Evolutionary conservation across 2,797 vertebrate species (phyloP), one percentile per base, ranked within the genome.

Genomic region (Denticeps clupeoides): DNA sequence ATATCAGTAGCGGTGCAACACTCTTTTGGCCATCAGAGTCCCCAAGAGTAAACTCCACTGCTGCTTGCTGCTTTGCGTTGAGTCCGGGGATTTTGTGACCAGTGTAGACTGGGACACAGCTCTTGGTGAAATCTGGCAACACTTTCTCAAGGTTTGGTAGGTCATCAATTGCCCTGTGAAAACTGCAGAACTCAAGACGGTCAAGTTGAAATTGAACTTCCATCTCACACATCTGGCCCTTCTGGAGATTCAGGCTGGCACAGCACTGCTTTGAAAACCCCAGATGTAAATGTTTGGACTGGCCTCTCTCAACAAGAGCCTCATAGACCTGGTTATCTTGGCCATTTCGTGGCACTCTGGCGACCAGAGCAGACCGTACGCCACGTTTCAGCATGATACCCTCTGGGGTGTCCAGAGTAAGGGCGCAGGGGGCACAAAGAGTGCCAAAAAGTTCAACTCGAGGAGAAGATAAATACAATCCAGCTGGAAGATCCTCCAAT

Each of bases 191-290:
- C 40, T 37, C 62, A 47, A 77, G n/a, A 3, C 82, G 85, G 45
- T 90, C 71, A 0, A 90, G 60, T 62, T 93, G 90, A 70, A 93
- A 93, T 72, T 95, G 91, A 43, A 95, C 74, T 58, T 93, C 89
- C 77, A 91, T 74, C 9, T 66, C 23, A 28, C 60, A 51, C 0
- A 40, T 63, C 4, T 71, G 49, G 16, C 64, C 59, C 0, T 54
- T 43, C 57, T 58, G 35, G 15, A 93, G 82, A 1, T 55, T 47
- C 19, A 92, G 72, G 32, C 87, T 85, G 0, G n/a, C 25, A 53
- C 88, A 90, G 63, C 88, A 92, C 4, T 62, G 77, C 27, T 71
- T 56, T 0, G 87, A 82, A 45, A 93, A 70, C 15, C 72, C 64
- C 2, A 95, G 67, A 67, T 79, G 77, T 32, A 91, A 42, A 22